Evolutionary conservation across 2,888 invertebrate genomes (phyloP).

Genomic region (Lithodes maja): DNA sequence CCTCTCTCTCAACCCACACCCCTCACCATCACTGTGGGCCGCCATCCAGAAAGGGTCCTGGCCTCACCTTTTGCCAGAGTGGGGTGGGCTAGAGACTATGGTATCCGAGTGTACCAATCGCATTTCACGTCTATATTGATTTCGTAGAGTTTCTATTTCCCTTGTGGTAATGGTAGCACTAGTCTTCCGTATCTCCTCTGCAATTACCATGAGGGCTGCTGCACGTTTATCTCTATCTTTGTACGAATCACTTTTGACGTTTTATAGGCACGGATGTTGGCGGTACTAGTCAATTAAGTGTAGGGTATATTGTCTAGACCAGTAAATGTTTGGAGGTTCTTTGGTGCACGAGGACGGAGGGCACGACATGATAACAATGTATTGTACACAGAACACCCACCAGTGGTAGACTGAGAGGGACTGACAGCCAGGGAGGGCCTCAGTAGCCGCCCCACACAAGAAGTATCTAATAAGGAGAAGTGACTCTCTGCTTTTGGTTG

Average conservation of each 20-base stretch:
- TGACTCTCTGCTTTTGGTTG: too few species aligned
- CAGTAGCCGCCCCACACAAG: too few species aligned
- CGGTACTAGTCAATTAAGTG: slow-evolving; percentile 13
- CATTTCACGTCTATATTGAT: slow-evolving; percentile 28
- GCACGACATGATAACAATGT: neutral
- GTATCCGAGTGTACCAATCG: neutral
- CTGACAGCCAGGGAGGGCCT: neutral
- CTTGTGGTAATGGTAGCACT: slow-evolving; percentile 15
- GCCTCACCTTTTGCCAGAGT: too few species aligned
- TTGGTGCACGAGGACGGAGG: neutral
- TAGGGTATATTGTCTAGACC: slow-evolving; percentile 2
- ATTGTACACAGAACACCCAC: neutral
- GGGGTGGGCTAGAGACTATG: too few species aligned
- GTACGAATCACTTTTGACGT: slow-evolving; percentile 6
- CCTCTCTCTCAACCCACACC: too few species aligned
- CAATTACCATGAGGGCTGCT: slow-evolving; percentile 19
- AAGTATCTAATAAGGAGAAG: too few species aligned
- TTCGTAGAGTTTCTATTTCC: slow-evolving; percentile 25
- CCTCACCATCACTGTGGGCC: too few species aligned
- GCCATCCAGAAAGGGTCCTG: too few species aligned
- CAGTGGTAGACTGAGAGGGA: slow-evolving; percentile 11
- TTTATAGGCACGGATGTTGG: neutral
- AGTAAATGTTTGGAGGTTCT: slow-evolving; percentile 1
- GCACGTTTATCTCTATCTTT: slow-evolving; percentile 27
- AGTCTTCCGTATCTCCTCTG: slow-evolving; percentile 7